phyloP scores from a whole-genome alignment of 2,113 vertebrate genomes.

The Ptychochromis oligacanthus region DNA sequence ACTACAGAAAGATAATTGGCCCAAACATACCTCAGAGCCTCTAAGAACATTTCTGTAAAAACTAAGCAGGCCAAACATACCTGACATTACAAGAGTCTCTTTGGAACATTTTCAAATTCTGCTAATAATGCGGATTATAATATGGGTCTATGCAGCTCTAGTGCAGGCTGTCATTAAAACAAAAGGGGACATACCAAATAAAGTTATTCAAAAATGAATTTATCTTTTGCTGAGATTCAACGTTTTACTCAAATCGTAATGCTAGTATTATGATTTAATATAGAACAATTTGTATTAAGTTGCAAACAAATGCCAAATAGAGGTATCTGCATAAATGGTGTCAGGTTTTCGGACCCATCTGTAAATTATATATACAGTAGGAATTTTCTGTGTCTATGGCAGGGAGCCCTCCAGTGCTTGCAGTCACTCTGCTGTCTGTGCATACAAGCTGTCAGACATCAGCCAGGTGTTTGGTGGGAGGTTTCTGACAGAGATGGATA shows the following conservation, averaged over 20 bases:
- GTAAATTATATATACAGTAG: background rate
- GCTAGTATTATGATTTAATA: background rate
- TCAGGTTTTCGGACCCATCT: too few relatives aligned
- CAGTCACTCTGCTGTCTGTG: constrained; percentile 34
- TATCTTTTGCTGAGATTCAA: background rate
- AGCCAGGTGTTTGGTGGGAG: constrained; percentile 21
- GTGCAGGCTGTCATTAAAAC: background rate
- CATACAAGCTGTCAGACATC: constrained; percentile 47
- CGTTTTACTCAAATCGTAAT: background rate
- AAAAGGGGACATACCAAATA: background rate
- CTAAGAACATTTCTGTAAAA: background rate
- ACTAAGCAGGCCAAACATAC: background rate
- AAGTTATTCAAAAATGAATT: background rate
- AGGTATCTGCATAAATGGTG: background rate
- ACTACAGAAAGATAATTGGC: background rate
- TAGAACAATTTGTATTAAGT: background rate
- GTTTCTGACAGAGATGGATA: constrained; percentile 9
- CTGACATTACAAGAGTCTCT: background rate
- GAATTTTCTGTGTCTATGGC: background rate
- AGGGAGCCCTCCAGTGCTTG: constrained; percentile 17
- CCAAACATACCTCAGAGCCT: background rate
- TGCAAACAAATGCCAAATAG: background rate
- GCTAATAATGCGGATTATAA: background rate
- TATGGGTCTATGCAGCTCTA: background rate
- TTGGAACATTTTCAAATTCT: background rate